Evolutionary conservation across 2,797 vertebrate genomes (phyloP).

Genomic region (Pagetopsis macropterus): DNA sequence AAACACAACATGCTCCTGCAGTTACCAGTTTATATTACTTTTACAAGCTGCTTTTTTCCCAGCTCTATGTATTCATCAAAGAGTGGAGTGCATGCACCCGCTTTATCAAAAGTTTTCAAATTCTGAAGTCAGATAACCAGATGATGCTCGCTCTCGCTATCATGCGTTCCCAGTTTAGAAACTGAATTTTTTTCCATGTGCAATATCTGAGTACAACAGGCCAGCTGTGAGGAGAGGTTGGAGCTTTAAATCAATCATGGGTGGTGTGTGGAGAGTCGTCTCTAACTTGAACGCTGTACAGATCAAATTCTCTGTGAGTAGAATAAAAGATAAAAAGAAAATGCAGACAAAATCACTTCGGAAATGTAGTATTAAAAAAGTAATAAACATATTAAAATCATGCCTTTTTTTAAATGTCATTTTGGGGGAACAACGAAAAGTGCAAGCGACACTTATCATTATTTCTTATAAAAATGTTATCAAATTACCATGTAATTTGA

Average conservation of each 20-base stretch:
- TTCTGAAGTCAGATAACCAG: constrained; percentile 52
- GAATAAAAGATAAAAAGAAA: not conserved
- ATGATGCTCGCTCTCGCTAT: constrained; percentile 54
- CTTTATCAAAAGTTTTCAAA: constrained; percentile 64
- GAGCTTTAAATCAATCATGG: constrained; percentile 61
- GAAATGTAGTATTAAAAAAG: not conserved
- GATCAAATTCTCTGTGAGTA: not conserved
- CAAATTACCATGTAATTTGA: not conserved
- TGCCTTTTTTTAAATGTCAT: not conserved
- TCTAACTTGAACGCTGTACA: constrained; percentile 22
- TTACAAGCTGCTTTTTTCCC: constrained; percentile 36
- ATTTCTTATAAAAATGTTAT: not conserved
- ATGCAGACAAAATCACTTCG: not conserved
- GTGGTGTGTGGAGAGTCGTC: constrained; percentile 25
- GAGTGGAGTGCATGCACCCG: constrained; percentile 1
- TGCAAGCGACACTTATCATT: not conserved
- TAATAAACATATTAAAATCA: not conserved
- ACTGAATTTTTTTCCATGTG: constrained; percentile 53
- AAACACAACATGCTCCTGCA: constrained; percentile 41
- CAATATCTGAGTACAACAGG: constrained; percentile 63
- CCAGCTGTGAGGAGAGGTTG: constrained; percentile 60
- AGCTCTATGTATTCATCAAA: constrained; percentile 40
- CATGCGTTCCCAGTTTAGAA: constrained; percentile 50
- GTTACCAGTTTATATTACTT: constrained; percentile 50
- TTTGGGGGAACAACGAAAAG: too few species aligned